Base-by-base conservation (phyloP, 35 echinoderm and acorn worm species). In the Patiria miniata region DNA sequence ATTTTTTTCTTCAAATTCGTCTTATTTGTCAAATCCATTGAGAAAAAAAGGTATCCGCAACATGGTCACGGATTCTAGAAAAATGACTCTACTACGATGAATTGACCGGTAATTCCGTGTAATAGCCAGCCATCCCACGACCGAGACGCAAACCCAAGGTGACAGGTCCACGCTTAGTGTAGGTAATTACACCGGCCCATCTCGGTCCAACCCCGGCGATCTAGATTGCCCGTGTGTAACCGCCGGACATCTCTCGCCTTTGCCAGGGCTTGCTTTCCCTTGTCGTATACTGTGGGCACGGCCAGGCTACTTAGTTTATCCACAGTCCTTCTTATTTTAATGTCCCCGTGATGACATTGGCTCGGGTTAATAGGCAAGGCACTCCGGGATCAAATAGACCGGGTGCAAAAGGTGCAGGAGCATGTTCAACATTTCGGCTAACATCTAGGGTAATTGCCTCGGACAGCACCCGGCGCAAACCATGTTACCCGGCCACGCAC, bases 401-500 rank as follows among this genome's bases (percentile, higher is more conserved):
- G 29, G 65, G 65, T 23, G 65, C 42, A 47, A 73, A 60, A 73
- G 65, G 65, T 73, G 65, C 65, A 12, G 26, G 21, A 73, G 65
- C 34, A 32, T 73, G 65, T 34, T 73, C 65, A 73, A 73, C 65
- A 73, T 73, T 73, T 73, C 65, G 65, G 26, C 65, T 73, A 73
- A 34, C 65, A 73, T 73, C 26, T 73, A 73, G 65, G 65, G 19
- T 73, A 73, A 73, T 73, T 73, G 65, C 26, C 2, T 73, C 34
- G 26, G 65, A 73, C 65, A 73, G 65, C 65, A 23, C 65, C 21
- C 2, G 26, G 65, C 65, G 12, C 42, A 47, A 12, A 4, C 4
- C 12, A 47, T 47, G 42, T 47, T 47, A 47, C 42, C 42, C 42
- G 42, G 42, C 42, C 42, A 47, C 12, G 4, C 42, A 6, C 42